These are phyloP conservation scores for Xanthorhoe designata DNA, from an alignment of 2,888 invertebrate genomes.

Conservation along the genomic window DNA sequence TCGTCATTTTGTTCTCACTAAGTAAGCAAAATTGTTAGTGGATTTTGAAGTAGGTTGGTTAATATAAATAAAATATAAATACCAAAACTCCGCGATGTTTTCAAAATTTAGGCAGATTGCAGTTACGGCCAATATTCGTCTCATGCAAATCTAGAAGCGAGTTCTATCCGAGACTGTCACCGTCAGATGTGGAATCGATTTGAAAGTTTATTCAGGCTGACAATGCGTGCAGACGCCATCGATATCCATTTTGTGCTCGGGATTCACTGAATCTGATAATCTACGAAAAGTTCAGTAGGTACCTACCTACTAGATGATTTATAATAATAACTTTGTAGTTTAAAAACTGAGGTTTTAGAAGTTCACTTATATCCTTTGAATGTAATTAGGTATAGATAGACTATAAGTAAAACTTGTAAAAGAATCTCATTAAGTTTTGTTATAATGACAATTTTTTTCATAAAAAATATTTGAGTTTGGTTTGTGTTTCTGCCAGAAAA, in stretches of 20 bases:
- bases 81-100: conserved; percentile 20
- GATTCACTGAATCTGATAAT: conserved; percentile 40
- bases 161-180: conserved; percentile 78
- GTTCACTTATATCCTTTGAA: too few relatives aligned
- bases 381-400: too few relatives aligned
- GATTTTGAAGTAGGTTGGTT: too few relatives aligned
- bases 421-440: too few relatives aligned
- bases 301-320: background rate
- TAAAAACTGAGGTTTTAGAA: background rate
- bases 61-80: too few relatives aligned
- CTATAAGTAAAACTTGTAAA: too few relatives aligned
- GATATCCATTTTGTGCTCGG: conserved; percentile 69
- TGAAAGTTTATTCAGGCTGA: conserved; percentile 83
- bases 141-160: conserved; percentile 79
- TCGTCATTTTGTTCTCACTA: too few relatives aligned
- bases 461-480: too few relatives aligned
- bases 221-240: conserved; percentile 75
- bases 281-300: conserved; percentile 1
- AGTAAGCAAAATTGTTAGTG: too few relatives aligned
- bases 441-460: too few relatives aligned
- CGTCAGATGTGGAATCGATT: conserved; percentile 83
- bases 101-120: conserved; percentile 38
- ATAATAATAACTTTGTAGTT: background rate
- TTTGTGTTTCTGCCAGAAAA: too few relatives aligned
- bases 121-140: conserved; percentile 65